Base-by-base conservation (phyloP, 2,797 vertebrate genomes). In the Fistularia tabacaria region DNA sequence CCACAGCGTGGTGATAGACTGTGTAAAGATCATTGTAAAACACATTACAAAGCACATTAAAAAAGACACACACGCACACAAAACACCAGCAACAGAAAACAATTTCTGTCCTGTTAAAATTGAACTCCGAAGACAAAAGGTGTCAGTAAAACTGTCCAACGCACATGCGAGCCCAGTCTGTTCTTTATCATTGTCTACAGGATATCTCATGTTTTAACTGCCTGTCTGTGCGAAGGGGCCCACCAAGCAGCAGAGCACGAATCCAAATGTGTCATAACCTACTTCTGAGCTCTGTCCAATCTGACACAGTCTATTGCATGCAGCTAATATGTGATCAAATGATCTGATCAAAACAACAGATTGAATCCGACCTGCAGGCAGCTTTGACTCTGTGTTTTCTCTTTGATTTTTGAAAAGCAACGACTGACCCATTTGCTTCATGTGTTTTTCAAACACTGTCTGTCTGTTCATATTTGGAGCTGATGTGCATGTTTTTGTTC, bases 181-280 rank as follows among this genome's bases (percentile, higher is more conserved):
- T 54, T 77, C 54, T 74, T 65, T 57, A 59, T 69, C 71, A 74
- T 38, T 58, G 57, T 73, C 57, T 77, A 52, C 60, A 66, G 61
- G 73, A 65, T 76, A 25, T 25, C 25, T 25, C 25, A 3, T 25
- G 25, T 59, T 76, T 76, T 62, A 55, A 63, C 52, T 60, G 64
- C 51, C 37, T 3, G 38, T 67, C 77, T 68, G 65, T 14, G 47
- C 25, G 45, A 55, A 69, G 70, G 14, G 77, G 70, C 72, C 75
- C 71, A 64, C 54, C 54, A 73, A 68, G 69, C 1, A 8, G 59
- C n/a, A 49, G 69, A 25, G 5, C 46, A 50, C 25, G 57, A 66
- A 80, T 78, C 74, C 77, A 80, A 80, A 86, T 80, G 77, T 83
- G 81, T 83, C 78, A 71, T 68, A 79, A 76, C 75, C 78, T 72